Conservation (phyloP, 2,888 invertebrate genomes). For the Acrobasis consociella region DNA sequence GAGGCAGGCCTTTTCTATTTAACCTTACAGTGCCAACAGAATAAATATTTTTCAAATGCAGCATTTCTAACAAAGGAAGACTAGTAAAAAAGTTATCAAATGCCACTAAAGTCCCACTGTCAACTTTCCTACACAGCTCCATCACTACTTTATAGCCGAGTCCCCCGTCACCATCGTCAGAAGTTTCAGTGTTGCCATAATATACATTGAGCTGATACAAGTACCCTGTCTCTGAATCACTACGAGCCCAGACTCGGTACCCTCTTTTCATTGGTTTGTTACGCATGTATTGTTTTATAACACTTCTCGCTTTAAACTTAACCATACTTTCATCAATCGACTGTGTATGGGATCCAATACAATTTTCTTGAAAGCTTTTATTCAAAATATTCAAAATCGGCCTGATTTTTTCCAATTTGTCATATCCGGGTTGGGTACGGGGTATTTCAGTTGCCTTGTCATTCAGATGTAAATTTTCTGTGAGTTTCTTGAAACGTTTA, state of each 20-base stretch:
- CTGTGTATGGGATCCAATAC: not conserved
- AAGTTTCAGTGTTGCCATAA: not conserved
- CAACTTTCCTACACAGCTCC: not conserved
- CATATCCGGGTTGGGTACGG: not conserved
- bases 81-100: constrained; percentile 8
- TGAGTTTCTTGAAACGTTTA: too few relatives aligned
- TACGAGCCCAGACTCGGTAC: not conserved
- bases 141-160: not conserved
- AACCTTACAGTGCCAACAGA: not conserved
- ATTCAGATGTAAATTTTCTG: too few relatives aligned
- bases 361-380: not conserved
- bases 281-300: not conserved
- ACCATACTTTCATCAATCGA: not conserved
- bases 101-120: not conserved
- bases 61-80: too few relatives aligned
- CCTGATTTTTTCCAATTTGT: not conserved
- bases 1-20: constrained; percentile 3
- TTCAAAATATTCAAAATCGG: not conserved
- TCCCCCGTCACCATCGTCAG: not conserved
- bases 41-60: not conserved
- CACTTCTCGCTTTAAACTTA: constrained; percentile 6
- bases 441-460: too few relatives aligned
- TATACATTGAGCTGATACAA: not conserved
- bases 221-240: not conserved
- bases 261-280: not conserved